A percentile compares a stretch with the other conserved stretches of the same genome.
Evolutionary conservation across 2,797 vertebrate genomes (phyloP).

Genomic region (Momotus momota): DNA sequence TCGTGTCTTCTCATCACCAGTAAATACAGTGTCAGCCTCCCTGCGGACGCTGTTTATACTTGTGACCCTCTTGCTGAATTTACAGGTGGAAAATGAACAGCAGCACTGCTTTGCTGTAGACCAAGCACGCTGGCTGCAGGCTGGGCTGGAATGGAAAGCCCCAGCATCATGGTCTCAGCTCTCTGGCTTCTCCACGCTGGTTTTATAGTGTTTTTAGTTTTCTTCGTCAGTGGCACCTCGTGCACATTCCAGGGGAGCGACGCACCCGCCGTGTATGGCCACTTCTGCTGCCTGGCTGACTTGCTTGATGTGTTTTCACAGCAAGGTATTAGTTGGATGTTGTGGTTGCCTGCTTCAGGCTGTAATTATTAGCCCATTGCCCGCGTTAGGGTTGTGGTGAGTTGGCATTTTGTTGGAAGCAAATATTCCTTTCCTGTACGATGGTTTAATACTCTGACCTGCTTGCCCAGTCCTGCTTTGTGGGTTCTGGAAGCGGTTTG

Average conservation of each 20-base stretch:
- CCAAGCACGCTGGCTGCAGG: not conserved
- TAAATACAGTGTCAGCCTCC: not conserved
- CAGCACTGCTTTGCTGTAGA: not conserved
- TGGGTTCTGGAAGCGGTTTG: not conserved
- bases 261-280: not conserved
- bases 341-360: not conserved
- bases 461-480: not conserved
- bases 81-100: not conserved
- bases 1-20: accelerated
- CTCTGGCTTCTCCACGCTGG: not conserved
- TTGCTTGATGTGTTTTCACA: not conserved
- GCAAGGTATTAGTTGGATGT: not conserved
- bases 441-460: not conserved
- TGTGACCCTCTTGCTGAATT: not conserved
- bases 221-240: not conserved
- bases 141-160: not conserved
- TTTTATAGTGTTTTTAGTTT: not conserved
- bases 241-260: not conserved
- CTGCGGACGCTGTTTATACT: not conserved
- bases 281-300: not conserved
- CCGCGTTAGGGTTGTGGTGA: not conserved
- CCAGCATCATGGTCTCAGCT: not conserved
- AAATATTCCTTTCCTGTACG: not conserved
- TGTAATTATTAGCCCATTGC: not conserved
- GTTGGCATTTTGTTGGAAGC: too few relatives aligned